Base-by-base conservation (phyloP, 2,797 vertebrate genomes). In the Lycodopsis pacificus region DNA sequence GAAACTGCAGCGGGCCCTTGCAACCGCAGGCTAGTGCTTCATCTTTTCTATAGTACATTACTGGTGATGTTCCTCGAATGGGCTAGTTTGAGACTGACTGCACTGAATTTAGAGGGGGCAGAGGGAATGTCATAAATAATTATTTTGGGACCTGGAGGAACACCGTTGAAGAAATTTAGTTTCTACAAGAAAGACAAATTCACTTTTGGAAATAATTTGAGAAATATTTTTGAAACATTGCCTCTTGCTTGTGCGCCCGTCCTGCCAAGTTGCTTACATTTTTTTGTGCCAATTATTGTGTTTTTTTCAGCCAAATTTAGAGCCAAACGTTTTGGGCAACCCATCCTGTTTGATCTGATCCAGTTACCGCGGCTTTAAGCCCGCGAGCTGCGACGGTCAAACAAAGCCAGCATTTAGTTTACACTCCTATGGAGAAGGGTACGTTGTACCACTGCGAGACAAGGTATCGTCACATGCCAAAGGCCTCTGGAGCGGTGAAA, bases 41-140 rank as follows among this genome's bases (percentile, higher is more conserved):
- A 73, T 86, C 83, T 90, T 82, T 88, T 91, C 80, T 84, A 86
- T 88, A 69, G 91, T 88, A 85, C 83, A 91, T 92, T 80, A 91
- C 59, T 84, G 81, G 77, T 80, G 84, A 88, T 90, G 86, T 88
- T 89, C 68, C 81, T 89, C 82, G 85, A 76, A 86, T 75, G 78
- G 87, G 82, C 85, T 86, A 67, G 79, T 91, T 86, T 86, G 79
- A 86, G 83, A 84, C 80, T 80, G 80, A 78, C 79, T 86, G 86
- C 78, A 65, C 73, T 82, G 79, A 80, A 83, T 84, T 89, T 74
- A 76, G 68, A 85, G 74, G 64, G 73, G 79, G 82, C 65, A 80
- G 78, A 79, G 71, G 61, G 65, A 84, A 78, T 71, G 74, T 84
- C 77, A 90, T 83, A 70, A 89, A 84, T 89, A 76, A 90, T 87